Percentiles rank a stretch among this genome's conserved stretches.
These are phyloP conservation scores for Aphidius colemani DNA, from an alignment of 2,888 invertebrate species.

Conservation along the genomic window DNA sequence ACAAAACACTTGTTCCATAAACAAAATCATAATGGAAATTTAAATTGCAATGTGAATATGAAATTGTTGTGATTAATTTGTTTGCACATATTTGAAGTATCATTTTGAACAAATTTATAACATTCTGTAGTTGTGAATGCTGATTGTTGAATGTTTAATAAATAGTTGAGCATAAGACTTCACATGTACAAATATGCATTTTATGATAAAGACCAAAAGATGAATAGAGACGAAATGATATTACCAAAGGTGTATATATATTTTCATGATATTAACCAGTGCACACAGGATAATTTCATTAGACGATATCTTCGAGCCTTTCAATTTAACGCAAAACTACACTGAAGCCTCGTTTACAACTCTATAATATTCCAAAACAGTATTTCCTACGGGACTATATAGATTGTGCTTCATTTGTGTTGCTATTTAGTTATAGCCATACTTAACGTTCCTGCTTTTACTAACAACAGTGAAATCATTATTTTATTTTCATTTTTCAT, in stretches of 20 bases:
- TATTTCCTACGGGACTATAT: slow-evolving; percentile 21
- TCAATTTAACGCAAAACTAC: slow-evolving; percentile 56
- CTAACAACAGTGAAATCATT: too few species aligned
- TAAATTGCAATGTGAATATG: too few species aligned
- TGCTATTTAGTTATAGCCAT: slow-evolving; percentile 53
- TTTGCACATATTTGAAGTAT: slow-evolving; percentile 42
- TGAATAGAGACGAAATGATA: neutral
- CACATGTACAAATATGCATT: too few species aligned
- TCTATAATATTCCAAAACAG: slow-evolving; percentile 52
- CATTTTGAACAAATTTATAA: slow-evolving; percentile 55
- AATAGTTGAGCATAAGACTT: neutral
- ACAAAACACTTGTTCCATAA: too few species aligned
- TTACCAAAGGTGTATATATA: slow-evolving; percentile 6
- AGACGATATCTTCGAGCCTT: slow-evolving; percentile 58
- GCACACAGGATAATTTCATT: slow-evolving; percentile 56
- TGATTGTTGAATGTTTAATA: slow-evolving; percentile 27
- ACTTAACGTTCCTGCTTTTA: slow-evolving; percentile 52
- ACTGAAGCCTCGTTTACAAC: slow-evolving; percentile 55
- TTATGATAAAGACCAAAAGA: slow-evolving; percentile 13
- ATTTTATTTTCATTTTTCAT: too few species aligned
- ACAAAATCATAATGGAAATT: neutral
- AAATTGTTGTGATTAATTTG: too few species aligned
- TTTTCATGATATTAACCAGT: slow-evolving; percentile 47
- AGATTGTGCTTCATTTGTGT: slow-evolving; percentile 53
- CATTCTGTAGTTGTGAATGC: slow-evolving; percentile 45